Conservation (phyloP, 2,797 vertebrate genomes). For the Halcyon chelicuti region DNA sequence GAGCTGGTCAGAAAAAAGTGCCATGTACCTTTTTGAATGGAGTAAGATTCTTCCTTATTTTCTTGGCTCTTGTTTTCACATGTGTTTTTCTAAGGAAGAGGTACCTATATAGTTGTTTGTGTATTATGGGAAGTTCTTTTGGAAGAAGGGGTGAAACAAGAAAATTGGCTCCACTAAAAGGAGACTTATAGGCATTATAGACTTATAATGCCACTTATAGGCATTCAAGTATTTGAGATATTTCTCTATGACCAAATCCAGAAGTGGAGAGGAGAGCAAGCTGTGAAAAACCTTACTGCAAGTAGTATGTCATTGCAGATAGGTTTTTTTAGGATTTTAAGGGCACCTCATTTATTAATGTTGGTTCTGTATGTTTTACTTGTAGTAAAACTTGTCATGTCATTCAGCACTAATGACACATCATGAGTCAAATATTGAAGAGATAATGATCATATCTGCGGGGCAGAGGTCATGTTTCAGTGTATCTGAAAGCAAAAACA, state of each 20-base stretch:
- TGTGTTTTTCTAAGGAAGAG: background rate
- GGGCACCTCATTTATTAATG: background rate
- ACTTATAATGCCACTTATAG: background rate
- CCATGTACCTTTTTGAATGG: background rate
- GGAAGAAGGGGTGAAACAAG: background rate
- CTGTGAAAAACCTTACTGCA: background rate
- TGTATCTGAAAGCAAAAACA: background rate
- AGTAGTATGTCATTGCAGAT: background rate
- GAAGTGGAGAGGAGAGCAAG: background rate
- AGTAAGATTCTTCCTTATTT: background rate
- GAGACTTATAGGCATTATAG: background rate
- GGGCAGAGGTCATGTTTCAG: slow-evolving; percentile 20
- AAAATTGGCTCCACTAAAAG: background rate
- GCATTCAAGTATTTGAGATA: background rate
- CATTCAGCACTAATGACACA: background rate
- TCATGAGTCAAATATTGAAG: background rate
- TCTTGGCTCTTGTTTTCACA: background rate
- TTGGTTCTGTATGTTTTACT: background rate
- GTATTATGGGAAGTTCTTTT: background rate
- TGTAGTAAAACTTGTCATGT: background rate
- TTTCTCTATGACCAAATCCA: background rate
- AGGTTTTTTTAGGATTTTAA: background rate
- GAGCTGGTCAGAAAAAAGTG: background rate
- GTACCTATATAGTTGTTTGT: background rate
- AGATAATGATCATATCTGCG: background rate